Percentiles rank a stretch among this genome's conserved stretches.
Conservation (phyloP, 2,888 invertebrate species). For the Calameuta filiformis region DNA sequence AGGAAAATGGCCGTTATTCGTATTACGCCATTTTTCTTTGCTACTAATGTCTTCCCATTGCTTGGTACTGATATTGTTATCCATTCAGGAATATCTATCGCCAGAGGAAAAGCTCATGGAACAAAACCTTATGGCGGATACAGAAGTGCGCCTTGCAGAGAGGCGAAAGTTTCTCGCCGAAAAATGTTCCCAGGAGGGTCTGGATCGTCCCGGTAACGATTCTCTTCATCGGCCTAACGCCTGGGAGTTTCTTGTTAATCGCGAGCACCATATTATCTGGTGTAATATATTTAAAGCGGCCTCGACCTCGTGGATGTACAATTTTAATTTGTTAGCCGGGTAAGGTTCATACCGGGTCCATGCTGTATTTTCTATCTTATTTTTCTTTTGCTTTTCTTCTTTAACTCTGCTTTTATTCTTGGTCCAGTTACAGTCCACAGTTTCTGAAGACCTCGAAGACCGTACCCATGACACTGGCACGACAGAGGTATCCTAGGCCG, state of each 20-base stretch:
- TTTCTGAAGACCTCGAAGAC: slow-evolving; percentile 82
- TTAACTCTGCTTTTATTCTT: background rate
- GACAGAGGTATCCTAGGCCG: slow-evolving; percentile 83
- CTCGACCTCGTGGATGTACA: slow-evolving; percentile 94
- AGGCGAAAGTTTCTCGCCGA: slow-evolving; percentile 71
- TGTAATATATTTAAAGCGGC: slow-evolving; percentile 82
- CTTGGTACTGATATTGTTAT: slow-evolving; percentile 4
- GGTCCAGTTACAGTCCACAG: slow-evolving; percentile 74
- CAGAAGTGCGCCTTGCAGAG: slow-evolving; percentile 71
- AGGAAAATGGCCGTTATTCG: background rate
- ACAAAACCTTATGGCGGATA: slow-evolving; percentile 70
- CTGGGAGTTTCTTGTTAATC: slow-evolving; percentile 87
- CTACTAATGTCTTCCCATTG: background rate
- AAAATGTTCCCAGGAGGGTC: slow-evolving; percentile 72
- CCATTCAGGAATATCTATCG: slow-evolving; percentile 38
- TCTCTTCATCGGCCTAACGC: slow-evolving; percentile 78
- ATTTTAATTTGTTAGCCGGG: slow-evolving; percentile 88
- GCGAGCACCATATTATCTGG: slow-evolving; percentile 85
- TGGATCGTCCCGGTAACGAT: slow-evolving; percentile 72
- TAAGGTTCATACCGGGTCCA: slow-evolving; percentile 42
- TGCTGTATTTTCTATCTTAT: background rate
- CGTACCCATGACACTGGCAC: slow-evolving; percentile 81
- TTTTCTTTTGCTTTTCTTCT: slow-evolving; percentile 43
- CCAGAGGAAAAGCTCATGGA: slow-evolving; percentile 58
- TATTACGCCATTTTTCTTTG: background rate